These are phyloP conservation scores for Knipowitschia caucasica DNA, from an alignment of 2,797 vertebrate species.

Conservation along the genomic window DNA sequence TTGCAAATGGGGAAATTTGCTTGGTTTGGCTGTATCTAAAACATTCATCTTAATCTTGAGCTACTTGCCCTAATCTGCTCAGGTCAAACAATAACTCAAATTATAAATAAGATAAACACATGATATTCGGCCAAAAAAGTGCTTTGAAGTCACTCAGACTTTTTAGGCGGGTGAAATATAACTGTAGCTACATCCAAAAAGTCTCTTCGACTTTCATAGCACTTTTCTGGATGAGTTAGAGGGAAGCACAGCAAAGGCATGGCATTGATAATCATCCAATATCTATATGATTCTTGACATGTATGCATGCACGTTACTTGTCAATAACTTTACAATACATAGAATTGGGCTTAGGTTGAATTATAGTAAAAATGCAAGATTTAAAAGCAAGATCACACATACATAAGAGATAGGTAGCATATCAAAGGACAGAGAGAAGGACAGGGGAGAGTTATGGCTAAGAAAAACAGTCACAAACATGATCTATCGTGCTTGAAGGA, in stretches of 20 bases:
- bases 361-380: constrained; percentile 50
- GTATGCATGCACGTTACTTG: constrained; percentile 59
- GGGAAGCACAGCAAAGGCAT: constrained; percentile 35
- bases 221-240: constrained; percentile 57
- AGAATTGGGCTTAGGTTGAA: constrained; percentile 39
- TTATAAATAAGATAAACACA: not conserved
- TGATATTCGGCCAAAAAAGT: constrained; percentile 53
- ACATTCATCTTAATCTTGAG: too few species aligned
- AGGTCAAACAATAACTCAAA: constrained; percentile 8
- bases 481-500: constrained; percentile 67
- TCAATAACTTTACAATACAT: constrained; percentile 32
- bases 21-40: not conserved
- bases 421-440: constrained; percentile 33
- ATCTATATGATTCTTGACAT: constrained; percentile 39
- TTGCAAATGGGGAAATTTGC: not conserved
- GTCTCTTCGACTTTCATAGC: constrained; percentile 31
- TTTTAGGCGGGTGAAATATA: not conserved
- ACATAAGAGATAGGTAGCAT: constrained; percentile 45
- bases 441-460: constrained; percentile 25
- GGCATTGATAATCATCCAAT: constrained; percentile 33
- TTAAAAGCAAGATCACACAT: constrained; percentile 45
- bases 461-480: constrained; percentile 56
- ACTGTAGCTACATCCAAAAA: not conserved
- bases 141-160: constrained; percentile 27
- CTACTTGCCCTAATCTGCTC: constrained; percentile 32